Conservation (phyloP, 2,797 vertebrate genomes). For the Alosa sapidissima region DNA sequence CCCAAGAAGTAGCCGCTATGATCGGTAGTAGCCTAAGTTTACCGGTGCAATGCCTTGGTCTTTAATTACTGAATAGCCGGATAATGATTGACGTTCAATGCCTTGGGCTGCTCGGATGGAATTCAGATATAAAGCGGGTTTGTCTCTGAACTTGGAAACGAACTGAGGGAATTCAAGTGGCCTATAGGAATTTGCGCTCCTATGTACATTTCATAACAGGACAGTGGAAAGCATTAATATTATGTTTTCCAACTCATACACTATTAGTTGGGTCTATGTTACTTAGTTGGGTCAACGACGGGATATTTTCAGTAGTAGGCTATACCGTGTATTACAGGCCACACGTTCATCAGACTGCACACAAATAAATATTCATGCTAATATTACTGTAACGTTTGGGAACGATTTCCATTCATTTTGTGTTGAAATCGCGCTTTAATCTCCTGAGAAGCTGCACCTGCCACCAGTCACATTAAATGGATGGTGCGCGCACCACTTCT, state of each 20-base stretch:
- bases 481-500: not conserved
- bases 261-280: not conserved
- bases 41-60: not conserved
- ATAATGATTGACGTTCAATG: conserved; percentile 30
- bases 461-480: not conserved
- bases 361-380: not conserved
- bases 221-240: not conserved
- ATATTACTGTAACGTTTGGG: not conserved
- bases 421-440: not conserved
- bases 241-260: not conserved
- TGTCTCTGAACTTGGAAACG: conserved; percentile 26
- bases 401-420: not conserved
- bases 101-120: not conserved
- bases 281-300: not conserved
- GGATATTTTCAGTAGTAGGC: not conserved
- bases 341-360: not conserved
- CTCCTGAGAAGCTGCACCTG: not conserved
- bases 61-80: not conserved
- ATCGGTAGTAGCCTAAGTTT: not conserved
- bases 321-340: not conserved
- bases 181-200: not conserved
- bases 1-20: not conserved
- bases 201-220: not conserved
- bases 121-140: conserved; percentile 24
- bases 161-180: not conserved